These are phyloP conservation scores for Cervus canadensis DNA, from an alignment of 2,113 vertebrate genomes.

Conservation along the genomic window DNA sequence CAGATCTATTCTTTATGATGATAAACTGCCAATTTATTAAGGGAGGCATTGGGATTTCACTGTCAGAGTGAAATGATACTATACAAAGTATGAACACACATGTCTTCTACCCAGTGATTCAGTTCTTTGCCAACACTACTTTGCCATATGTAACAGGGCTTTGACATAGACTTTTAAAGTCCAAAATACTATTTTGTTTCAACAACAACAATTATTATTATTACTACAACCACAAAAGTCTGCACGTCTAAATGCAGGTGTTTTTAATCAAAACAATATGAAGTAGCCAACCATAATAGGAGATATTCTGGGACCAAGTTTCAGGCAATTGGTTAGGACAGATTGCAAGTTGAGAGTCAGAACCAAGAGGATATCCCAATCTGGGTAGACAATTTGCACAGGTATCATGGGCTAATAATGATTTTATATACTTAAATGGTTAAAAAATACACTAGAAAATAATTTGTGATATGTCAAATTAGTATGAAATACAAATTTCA, in stretches of 20 bases:
- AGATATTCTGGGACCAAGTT: background rate
- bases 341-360: background rate
- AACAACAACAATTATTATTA: slow-evolving; percentile 2
- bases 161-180: background rate
- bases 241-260: background rate
- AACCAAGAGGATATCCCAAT: background rate
- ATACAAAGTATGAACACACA: background rate
- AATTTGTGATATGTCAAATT: background rate
- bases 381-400: background rate
- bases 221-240: slow-evolving; percentile 9
- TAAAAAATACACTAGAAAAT: background rate
- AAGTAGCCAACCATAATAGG: background rate
- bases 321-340: background rate
- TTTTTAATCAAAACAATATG: slow-evolving; percentile 28
- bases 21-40: background rate
- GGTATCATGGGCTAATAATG: background rate
- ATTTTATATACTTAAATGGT: background rate
- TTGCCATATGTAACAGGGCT: background rate
- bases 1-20: background rate
- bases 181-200: background rate
- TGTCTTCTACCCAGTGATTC: background rate
- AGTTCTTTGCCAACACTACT: background rate
- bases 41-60: background rate
- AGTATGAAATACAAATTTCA: background rate
- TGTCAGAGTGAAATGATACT: background rate